Evolutionary conservation across 2,888 invertebrate genomes (phyloP).

Genomic region (Aromia moschata): DNA sequence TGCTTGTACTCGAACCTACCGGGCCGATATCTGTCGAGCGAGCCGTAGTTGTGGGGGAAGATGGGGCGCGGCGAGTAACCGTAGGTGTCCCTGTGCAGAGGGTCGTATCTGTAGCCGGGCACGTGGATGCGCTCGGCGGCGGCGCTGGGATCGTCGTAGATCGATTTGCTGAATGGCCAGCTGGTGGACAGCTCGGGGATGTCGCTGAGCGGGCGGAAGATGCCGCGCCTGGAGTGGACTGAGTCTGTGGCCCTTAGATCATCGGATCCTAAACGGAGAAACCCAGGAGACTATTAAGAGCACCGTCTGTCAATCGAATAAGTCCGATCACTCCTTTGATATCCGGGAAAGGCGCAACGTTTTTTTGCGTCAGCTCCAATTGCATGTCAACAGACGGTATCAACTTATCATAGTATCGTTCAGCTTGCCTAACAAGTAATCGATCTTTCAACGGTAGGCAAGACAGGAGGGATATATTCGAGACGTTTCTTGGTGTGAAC

Average conservation of each 20-base stretch:
- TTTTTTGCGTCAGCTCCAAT: no score
- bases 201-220: slow-evolving; percentile 72
- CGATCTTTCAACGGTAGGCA: no score
- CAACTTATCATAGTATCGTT: no score
- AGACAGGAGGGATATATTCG: no score
- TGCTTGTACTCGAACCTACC: slow-evolving; percentile 71
- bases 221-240: slow-evolving; percentile 70
- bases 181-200: slow-evolving; percentile 76
- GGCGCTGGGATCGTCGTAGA: slow-evolving; percentile 84
- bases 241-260: slow-evolving; percentile 88
- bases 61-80: slow-evolving; percentile 89
- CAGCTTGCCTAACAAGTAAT: no score
- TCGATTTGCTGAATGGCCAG: slow-evolving; percentile 85
- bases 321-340: no score
- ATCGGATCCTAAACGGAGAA: slow-evolving; percentile 89
- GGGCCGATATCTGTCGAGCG: slow-evolving; percentile 82
- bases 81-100: slow-evolving; percentile 89
- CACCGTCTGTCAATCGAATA: no score
- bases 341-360: no score
- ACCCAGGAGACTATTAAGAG: no score
- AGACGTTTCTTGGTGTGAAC: no score
- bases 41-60: slow-evolving; percentile 85
- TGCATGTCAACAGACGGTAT: no score
- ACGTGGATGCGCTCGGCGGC: slow-evolving; percentile 86
- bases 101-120: slow-evolving; percentile 90